These are phyloP conservation scores for Drosophila biarmipes DNA, from an alignment of 1,140 invertebrate genomes.

Conservation along the genomic window DNA sequence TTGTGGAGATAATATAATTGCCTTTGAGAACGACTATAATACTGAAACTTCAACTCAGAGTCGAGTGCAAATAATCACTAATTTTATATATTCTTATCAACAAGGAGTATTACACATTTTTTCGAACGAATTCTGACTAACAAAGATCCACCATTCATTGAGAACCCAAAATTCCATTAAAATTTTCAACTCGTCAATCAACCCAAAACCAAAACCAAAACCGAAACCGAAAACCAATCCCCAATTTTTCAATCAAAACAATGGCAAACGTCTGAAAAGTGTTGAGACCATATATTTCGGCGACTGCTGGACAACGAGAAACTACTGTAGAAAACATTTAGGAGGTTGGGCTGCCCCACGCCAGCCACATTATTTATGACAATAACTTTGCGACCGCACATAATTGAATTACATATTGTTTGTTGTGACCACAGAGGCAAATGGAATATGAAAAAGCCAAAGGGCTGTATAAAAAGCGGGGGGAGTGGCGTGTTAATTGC, in stretches of 20 bases:
- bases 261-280: constrained; percentile 16
- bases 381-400: constrained; percentile 68
- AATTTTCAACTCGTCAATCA: constrained; percentile 25
- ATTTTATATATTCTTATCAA: background rate
- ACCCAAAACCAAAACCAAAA: constrained; percentile 12
- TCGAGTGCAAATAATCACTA: no score
- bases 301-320: constrained; percentile 12
- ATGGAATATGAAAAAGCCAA: background rate
- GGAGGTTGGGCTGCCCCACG: constrained; percentile 16
- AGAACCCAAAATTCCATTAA: constrained; percentile 1
- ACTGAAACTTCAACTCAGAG: no score
- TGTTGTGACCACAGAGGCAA: constrained; percentile 44
- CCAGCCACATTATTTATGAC: constrained; percentile 69
- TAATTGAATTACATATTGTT: constrained; percentile 80
- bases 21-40: no score
- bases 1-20: no score
- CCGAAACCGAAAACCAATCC: constrained; percentile 21
- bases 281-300: constrained; percentile 41
- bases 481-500: constrained; percentile 74
- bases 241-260: constrained; percentile 14
- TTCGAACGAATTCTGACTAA: background rate
- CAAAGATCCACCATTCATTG: constrained; percentile 26
- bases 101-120: background rate
- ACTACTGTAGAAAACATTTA: constrained; percentile 18
- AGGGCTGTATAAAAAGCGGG: background rate